A percentile compares a stretch with the other conserved stretches of the same genome.
These are phyloP conservation scores for Esox niger DNA, from an alignment of 2,113 vertebrate species.

Conservation along the genomic window DNA sequence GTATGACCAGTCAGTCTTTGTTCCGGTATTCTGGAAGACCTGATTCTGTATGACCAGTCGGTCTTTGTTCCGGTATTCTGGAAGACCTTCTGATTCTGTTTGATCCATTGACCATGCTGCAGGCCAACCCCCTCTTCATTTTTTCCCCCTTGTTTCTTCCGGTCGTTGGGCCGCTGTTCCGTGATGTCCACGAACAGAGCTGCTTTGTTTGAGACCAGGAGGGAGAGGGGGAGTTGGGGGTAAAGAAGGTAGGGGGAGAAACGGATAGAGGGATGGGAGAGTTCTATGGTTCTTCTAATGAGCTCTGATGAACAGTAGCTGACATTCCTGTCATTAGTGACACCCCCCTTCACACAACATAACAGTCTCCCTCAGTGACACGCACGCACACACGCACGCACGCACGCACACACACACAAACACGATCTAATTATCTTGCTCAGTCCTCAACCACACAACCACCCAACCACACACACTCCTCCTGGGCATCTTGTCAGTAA, in stretches of 20 bases:
- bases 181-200: conserved; percentile 69
- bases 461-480: conserved; percentile 10
- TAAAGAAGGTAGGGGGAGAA: conserved; percentile 21
- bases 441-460: too few relatives aligned
- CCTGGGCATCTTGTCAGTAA: too few relatives aligned
- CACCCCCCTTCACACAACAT: too few relatives aligned
- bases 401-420: background rate
- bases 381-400: background rate
- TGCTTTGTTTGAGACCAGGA: conserved; percentile 68
- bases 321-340: conserved; percentile 9
- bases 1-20: too few relatives aligned
- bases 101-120: conserved; percentile 14
- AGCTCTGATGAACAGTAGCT: conserved; percentile 32
- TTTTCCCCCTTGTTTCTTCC: conserved; percentile 51
- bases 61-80: too few relatives aligned
- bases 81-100: too few relatives aligned
- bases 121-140: background rate
- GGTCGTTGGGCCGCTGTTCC: conserved; percentile 59
- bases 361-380: too few relatives aligned
- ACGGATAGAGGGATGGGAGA: background rate
- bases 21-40: background rate
- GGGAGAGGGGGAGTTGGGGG: conserved; percentile 24
- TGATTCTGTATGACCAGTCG: background rate
- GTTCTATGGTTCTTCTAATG: conserved; percentile 25
- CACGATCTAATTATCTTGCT: background rate